These are phyloP conservation scores for Haliaeetus leucogaster DNA, from an alignment of 2,113 vertebrate genomes.

Conservation along the genomic window DNA sequence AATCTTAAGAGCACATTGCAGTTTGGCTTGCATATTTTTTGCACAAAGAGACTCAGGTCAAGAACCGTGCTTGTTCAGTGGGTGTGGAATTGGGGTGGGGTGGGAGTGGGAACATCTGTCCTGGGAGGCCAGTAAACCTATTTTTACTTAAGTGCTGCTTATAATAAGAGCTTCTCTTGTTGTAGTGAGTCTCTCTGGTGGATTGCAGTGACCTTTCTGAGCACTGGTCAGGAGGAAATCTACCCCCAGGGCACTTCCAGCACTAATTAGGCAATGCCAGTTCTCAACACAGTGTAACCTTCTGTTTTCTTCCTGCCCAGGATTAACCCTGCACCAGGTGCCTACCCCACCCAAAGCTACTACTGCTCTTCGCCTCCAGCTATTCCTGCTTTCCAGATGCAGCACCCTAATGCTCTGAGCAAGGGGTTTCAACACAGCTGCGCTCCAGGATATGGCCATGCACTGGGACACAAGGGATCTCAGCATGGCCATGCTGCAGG, in stretches of 20 bases:
- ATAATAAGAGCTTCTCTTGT: background rate
- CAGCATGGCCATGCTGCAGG: background rate
- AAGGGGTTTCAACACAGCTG: background rate
- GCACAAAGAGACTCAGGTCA: background rate
- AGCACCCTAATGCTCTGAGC: background rate
- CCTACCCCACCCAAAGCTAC: conserved; percentile 75
- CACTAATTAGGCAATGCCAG: background rate
- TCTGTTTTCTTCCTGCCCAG: conserved; percentile 56
- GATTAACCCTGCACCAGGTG: conserved; percentile 60
- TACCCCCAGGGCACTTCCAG: background rate
- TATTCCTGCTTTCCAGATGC: conserved; percentile 35
- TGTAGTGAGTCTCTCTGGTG: background rate
- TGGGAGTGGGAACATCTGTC: background rate
- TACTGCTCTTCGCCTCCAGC: background rate
- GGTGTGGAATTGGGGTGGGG: background rate
- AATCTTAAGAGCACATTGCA: background rate
- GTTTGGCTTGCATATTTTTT: background rate
- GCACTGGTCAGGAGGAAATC: background rate
- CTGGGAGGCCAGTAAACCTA: background rate
- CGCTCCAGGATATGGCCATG: background rate
- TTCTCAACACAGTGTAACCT: background rate
- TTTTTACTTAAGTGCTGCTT: background rate
- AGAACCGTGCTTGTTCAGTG: rapidly evolving
- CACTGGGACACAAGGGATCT: background rate
- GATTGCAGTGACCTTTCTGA: background rate